A percentile compares a stretch with the other conserved stretches of the same genome.
phyloP scores from a whole-genome alignment of 1,140 invertebrate species.

The Homarus americanus region DNA sequence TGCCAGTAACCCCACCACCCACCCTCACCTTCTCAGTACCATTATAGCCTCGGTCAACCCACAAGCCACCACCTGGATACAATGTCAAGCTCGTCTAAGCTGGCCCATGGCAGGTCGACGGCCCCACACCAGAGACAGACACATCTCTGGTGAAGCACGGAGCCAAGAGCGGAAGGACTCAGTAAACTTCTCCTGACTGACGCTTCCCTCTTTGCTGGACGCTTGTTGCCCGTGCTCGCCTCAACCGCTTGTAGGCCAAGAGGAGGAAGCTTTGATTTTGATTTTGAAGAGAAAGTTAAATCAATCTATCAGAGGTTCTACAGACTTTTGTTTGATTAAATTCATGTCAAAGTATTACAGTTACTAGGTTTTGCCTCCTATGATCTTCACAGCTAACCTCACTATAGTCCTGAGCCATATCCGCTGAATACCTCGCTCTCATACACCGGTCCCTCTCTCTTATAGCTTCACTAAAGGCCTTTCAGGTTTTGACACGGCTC shows the following conservation, averaged over 20 bases:
- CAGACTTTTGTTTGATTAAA: background rate
- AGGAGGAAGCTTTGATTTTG: slow-evolving; percentile 40
- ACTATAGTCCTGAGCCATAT: slow-evolving; percentile 35
- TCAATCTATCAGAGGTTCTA: background rate
- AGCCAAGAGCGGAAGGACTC: background rate
- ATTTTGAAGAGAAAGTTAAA: slow-evolving; percentile 25
- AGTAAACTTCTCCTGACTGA: background rate
- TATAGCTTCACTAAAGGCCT: background rate
- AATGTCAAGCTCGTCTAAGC: background rate
- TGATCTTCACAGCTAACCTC: slow-evolving; percentile 30
- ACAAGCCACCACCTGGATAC: background rate
- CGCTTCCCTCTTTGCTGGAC: background rate
- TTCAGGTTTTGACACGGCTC: slow-evolving; percentile 8
- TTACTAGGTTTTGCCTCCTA: background rate
- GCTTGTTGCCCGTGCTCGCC: background rate
- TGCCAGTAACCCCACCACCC: background rate
- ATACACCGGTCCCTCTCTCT: background rate
- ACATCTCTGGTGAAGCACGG: background rate
- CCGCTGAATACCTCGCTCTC: background rate
- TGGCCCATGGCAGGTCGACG: background rate
- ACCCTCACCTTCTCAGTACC: background rate
- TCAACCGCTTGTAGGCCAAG: slow-evolving; percentile 40
- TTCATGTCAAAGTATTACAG: slow-evolving; percentile 23
- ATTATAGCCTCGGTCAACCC: background rate
- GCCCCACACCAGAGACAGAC: background rate